Base-by-base conservation (phyloP, 1,140 invertebrate species). In the Babylonia areolata region DNA sequence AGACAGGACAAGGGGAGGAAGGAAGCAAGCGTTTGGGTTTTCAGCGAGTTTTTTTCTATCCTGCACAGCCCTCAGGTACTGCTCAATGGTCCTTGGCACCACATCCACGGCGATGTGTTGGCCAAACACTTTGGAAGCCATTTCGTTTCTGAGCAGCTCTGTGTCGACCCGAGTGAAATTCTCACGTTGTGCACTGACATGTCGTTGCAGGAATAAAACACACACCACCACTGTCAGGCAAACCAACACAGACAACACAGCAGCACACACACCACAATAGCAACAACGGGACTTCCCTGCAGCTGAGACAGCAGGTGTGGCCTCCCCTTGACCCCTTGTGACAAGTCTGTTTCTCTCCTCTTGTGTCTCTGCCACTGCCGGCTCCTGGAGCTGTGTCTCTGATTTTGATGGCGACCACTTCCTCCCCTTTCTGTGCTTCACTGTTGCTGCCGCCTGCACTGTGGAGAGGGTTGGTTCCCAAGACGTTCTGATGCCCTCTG, bases 381-480 rank as follows among this genome's bases (percentile, higher is more conserved):
- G 54, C 12, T 69, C 33, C 40, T 40, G 11, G 3, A 40, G 15
- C 39, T 40, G 37, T 39, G 28, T 42, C 46, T 20, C 37, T 15
- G 51, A 51, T 33, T 80, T 80, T 90, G 98, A 98, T 94, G 98
- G 98, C 91, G 94, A 95, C 11, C 97, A 97, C n/a, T 97, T 98
- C 0, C 81, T 82, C 2, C 99, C 98, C 0, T 97, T 97, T 88
- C 98, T 99, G 5, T 98, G 98, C 0, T 98, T 97, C 42, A 99
- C 99, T 93, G 98, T 99, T 97, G 98, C 98, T 80, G 98, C 99
- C 0, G 99, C 99, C 95, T 99, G 93, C 98, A 99, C 92, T 98
- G 98, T 94, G 95, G 97, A 96, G 98, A 97, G 92, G 90, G 90
- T 89, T 88, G 75, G 42, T 35, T 86, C 54, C 58, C 58, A 79